Evolutionary conservation across 2,888 invertebrate genomes (phyloP), one percentile per base, ranked within the genome.

Genomic region (Copidosoma aretas): DNA sequence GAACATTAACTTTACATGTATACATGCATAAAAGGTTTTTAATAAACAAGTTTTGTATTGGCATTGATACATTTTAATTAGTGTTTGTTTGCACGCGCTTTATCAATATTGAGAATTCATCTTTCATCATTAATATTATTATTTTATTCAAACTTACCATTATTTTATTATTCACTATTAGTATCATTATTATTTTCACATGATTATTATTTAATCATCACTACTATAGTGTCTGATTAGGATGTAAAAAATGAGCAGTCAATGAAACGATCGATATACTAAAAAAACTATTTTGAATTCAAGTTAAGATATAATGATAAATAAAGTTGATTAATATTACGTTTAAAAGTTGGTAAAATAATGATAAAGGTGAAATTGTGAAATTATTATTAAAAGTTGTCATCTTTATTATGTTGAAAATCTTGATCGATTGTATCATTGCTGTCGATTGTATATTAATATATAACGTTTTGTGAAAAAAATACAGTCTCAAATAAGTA

Each of bases 381-480:
- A 46, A 46, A 15, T 46, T 46, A 15, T 46, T 46, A 14, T 46
- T 46, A 46, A 46, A 46, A 12, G 43, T 46, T 12, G 17, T 46
- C 2, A 46, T 46, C 14, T 15, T 12, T 1, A 46, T 14, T 15
- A 46, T 19, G 19, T 52, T 52, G n/a, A 52, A 67, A 49, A 57
- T 52, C 46, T 65, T 62, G 22, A 46, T 68, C 60, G 64, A 71
- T 71, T 66, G 64, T 68, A 41, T 68, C 54, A 61, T 71, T 67
- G 24, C 66, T 72, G 68, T 70, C 52, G 69, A 73, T 56, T 17
- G 43, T 12, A 46, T 71, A 59, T 68, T 54, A 63, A 54, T 63
- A 67, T 58, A 57, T 54, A 51, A 39, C 72, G 71, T 73, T 71
- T 78, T 78, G 77, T 76, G 75, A 14, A 65, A 64, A 66, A 43